Base-by-base conservation (phyloP, 2,888 invertebrate genomes). In the Perdita meconis region DNA sequence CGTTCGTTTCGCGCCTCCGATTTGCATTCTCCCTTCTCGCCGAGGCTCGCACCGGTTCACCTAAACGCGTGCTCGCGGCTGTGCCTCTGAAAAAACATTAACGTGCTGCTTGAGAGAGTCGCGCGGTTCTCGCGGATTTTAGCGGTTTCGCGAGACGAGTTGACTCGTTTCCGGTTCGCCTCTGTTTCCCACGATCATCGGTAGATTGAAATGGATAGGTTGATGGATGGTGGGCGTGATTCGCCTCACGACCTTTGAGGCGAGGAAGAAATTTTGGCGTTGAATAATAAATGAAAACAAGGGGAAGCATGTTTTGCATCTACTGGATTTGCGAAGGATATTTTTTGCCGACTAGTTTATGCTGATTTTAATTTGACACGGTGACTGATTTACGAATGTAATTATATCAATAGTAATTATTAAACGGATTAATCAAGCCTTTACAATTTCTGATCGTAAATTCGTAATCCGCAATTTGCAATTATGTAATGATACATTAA, bases 1-100 rank as follows among this genome's bases (percentile, higher is more conserved):
- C 63, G 68, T 73, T 60, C 63, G 51, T 76, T 69, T 56, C 74
- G 57, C 74, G 59, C 6, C 30, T 6, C 73, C 63, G 26, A 73
- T 57, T 63, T 36, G 34, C n/a, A 38, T 44, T 10, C 16, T 63
- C 55, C 51, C 24, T 42, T 13, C 22, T 12, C 36, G 36, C 24
- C n/a, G 47, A 50, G 24, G 56, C 50, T 50, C 55, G 34, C 68
- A 26, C 59, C 42, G 44, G 44, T 26, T 63, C 63, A 51, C 26
- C 51, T 44, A 56, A 76, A 55, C 24, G 50, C 47, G 57, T 53
- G 50, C 13, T 19, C 44, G 44, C 44, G 47, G 19, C 16, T 24
- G 53, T 51, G 59, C 12, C 57, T 64, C 50, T 69, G 63, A 47
- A 26, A 67, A 77, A 80, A 67, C 42, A 42, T 71, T 51, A 66